Evolutionary conservation across 2,797 vertebrate species (phyloP), one percentile per base, ranked within the genome.

Genomic region (Ciconia nigra): DNA sequence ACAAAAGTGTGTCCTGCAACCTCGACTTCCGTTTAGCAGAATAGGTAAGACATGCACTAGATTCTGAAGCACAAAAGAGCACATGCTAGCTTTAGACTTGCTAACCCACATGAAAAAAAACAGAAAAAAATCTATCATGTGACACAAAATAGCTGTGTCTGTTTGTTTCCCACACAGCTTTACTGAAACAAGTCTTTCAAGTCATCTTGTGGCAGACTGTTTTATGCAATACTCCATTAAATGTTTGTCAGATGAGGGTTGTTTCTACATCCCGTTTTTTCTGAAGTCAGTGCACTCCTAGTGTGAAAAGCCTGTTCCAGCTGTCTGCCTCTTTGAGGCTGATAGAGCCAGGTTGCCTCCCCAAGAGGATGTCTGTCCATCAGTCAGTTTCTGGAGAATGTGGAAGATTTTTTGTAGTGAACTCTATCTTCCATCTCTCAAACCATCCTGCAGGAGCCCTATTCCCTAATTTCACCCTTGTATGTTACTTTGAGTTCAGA

Each of bases 101-200:
- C 21, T 76, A 93, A 89, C 10, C 5, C 20, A 20, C 41, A 22
- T 3, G 5, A 65, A 52, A 52, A 33, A 0, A 11, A 17, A 0
- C 9, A 42, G 16, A 4, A 35, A 77, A 59, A 66, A 17, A 37
- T 42, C 24, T 7, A 28, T 49, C 4, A 1, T 29, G 26, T 35
- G 73, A 79, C 70, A 78, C 58, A 79, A 89, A 90, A 74, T 61
- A 72, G 15, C 49, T 22, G 4, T 49, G 35, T 92, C 42, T 25
- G 6, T 35, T 69, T 79, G 46, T 79, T 87, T 90, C 89, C 70
- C 88, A 76, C 3, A 9, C 22, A 82, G 46, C 31, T 59, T 69
- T 70, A 62, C 39, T 70, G 70, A 87, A 96, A 94, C 93, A 49
- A 89, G 93, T 92, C 41, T 87, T 95, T 94, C 96, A 55, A 76